A percentile compares a stretch with the other conserved stretches of the same genome.
phyloP scores from a whole-genome alignment of 2,113 vertebrate species.

The Ascaphus truei region DNA sequence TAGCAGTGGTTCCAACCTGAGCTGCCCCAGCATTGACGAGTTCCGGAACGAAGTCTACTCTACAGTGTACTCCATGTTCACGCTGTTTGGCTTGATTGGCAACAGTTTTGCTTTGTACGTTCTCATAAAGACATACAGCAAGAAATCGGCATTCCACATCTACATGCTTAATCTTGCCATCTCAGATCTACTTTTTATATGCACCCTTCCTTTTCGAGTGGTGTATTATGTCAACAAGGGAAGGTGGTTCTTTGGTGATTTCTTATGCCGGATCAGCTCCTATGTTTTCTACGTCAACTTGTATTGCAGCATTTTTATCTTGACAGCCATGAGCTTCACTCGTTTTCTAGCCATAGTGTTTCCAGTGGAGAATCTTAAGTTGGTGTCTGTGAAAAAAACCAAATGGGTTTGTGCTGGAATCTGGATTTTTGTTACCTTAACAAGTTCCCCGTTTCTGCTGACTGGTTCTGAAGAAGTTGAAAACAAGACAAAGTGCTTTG shows the following conservation, averaged over 20 bases:
- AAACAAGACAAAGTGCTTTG: slow-evolving; percentile 90
- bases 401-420: slow-evolving; percentile 65
- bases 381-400: slow-evolving; percentile 73
- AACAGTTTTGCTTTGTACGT: slow-evolving; percentile 81
- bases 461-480: slow-evolving; percentile 46
- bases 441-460: slow-evolving; percentile 76
- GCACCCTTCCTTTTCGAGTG: slow-evolving; percentile 83
- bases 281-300: slow-evolving; percentile 91
- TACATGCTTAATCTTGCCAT: slow-evolving; percentile 91
- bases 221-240: slow-evolving; percentile 83
- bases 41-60: slow-evolving; percentile 91
- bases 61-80: slow-evolving; percentile 82
- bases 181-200: slow-evolving; percentile 85
- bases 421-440: slow-evolving; percentile 83
- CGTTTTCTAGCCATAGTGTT: slow-evolving; percentile 92
- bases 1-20: slow-evolving; percentile 24
- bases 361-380: slow-evolving; percentile 76
- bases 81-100: slow-evolving; percentile 76
- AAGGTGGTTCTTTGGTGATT: slow-evolving; percentile 78
- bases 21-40: slow-evolving; percentile 70
- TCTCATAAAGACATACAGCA: slow-evolving; percentile 69
- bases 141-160: slow-evolving; percentile 80
- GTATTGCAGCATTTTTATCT: slow-evolving; percentile 93
- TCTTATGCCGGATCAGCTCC: slow-evolving; percentile 83
- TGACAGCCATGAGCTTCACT: slow-evolving; percentile 93